Base-by-base conservation (phyloP, 2,797 vertebrate species). In the Chlorospingus flavigularis region DNA sequence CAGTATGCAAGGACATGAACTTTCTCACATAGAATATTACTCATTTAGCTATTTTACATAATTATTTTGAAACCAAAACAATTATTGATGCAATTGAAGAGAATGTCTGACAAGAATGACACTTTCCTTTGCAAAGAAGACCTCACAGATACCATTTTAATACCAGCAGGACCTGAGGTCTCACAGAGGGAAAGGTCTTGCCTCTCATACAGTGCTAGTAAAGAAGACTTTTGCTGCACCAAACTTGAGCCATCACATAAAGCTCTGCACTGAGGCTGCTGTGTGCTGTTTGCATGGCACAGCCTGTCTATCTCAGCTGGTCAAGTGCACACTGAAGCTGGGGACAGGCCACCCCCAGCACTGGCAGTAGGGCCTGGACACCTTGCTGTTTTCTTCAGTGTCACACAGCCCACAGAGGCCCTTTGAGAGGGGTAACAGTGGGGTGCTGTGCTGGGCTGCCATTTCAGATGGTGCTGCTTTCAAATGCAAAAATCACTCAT, bases 351-450 rank as follows among this genome's bases (percentile, higher is more conserved):
- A 51, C 65, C 31, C 33, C 63, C 55, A 37, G 21, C 53, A 10
- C 14, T 48, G 65, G 16, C 76, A 58, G 21, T 9, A 23, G 39
- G 10, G 11, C 42, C 24, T 0, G 0, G 17, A 47, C 37, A 63
- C 6, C 18, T 24, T 6, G 2, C 10, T 66, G 10, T 42, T 72
- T 86, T 51, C 50, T 47, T 80, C 43, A 28, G 28, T 17, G 25
- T 30, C 0, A 0, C 0, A 1, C 21, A 60, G 50, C 8, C n/a
- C 0, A 0, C 43, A 61, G 81, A 58, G 54, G 39, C 47, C 28
- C 37, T 54, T 42, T 45, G 54, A 47, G 12, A 68, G 47, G 28
- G 7, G 10, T 76, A 16, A 30, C 1, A 2, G 53, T 24, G 65
- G 53, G 31, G 28, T n/a, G 17, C 23, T 16, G 31, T 33, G 30